These are phyloP conservation scores for Yponomeuta cagnagella DNA, from an alignment of 2,888 invertebrate genomes.

Conservation along the genomic window DNA sequence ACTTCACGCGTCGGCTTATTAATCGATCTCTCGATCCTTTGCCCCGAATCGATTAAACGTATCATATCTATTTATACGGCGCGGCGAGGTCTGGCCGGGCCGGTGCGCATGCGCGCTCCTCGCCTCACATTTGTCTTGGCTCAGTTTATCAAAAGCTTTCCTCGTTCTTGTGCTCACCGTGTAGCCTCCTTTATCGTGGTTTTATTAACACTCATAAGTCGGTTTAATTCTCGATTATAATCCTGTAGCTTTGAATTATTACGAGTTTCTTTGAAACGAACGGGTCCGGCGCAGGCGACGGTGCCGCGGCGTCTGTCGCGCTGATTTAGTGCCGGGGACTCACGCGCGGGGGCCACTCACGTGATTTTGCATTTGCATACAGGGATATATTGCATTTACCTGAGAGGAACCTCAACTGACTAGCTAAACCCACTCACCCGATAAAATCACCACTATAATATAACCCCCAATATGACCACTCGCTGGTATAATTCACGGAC, in stretches of 20 bases:
- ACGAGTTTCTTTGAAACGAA: background rate
- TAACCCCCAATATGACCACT: too few relatives aligned
- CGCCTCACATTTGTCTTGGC: background rate
- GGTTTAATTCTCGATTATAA: conserved; percentile 1
- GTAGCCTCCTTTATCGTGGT: background rate
- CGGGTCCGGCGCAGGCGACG: background rate
- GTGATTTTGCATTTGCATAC: too few relatives aligned
- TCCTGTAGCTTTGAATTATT: background rate
- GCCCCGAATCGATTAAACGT: conserved; percentile 11
- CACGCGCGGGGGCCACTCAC: background rate
- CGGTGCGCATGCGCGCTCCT: background rate
- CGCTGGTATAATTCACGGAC: too few relatives aligned
- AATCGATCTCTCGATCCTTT: conserved; percentile 21
- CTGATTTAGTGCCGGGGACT: background rate
- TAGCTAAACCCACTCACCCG: too few relatives aligned
- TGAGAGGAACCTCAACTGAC: too few relatives aligned
- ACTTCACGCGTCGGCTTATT: conserved; percentile 27
- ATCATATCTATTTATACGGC: conserved; percentile 10
- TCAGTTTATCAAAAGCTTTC: conserved; percentile 1
- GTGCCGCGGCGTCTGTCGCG: background rate
- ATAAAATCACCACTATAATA: too few relatives aligned
- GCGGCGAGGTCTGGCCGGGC: background rate
- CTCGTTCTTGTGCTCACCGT: background rate
- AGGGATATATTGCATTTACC: too few relatives aligned
- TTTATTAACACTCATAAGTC: conserved; percentile 1